Evolutionary conservation across 2,113 vertebrate species (phyloP).

Genomic region (Danio rerio): GRCz12tu NC_133191.1:8045501-8046000

Average conservation of each 20-base stretch:
- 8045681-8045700: constrained; percentile 98
- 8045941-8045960: too few relatives aligned
- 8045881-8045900: too few relatives aligned
- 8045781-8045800: too few relatives aligned
- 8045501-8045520: constrained; percentile 98
- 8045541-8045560: neutral
- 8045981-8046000: too few relatives aligned
- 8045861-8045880: too few relatives aligned
- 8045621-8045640: constrained; percentile 96
- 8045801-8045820: too few relatives aligned
- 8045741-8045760: constrained; percentile 72
- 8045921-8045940: too few relatives aligned
- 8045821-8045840: too few relatives aligned
- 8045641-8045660: constrained; percentile 99
- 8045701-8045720: constrained; percentile 95
- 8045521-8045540: constrained; percentile 46
- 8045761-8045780: neutral
- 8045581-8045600: neutral
- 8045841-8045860: too few relatives aligned
- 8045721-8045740: constrained; percentile 96
- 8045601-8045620: constrained; percentile 47
- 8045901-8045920: too few relatives aligned
- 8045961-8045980: too few relatives aligned
- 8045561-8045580: neutral
- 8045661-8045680: constrained; percentile 96